These are phyloP conservation scores for Petroica traversi DNA, from an alignment of 2,113 vertebrate genomes.

Conservation along the genomic window DNA sequence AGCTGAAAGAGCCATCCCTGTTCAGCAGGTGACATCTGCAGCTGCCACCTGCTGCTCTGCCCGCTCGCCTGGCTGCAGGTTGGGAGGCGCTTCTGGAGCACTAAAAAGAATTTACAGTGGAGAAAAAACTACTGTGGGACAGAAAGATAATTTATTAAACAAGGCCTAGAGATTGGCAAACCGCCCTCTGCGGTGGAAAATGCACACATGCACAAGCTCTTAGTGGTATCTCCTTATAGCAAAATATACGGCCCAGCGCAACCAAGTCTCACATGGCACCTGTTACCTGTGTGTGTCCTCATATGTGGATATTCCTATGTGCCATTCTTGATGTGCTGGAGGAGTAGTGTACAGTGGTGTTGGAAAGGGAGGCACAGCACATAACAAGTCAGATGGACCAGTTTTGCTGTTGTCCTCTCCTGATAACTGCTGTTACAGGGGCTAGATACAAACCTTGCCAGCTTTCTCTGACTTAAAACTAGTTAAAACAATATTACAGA, in stretches of 20 bases:
- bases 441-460: background rate
- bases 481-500: background rate
- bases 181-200: background rate
- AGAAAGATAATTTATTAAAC: background rate
- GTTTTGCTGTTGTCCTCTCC: background rate
- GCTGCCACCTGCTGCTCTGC: background rate
- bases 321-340: background rate
- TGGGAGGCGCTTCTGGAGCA: background rate
- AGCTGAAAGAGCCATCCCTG: background rate
- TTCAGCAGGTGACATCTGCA: background rate
- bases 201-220: background rate
- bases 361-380: background rate
- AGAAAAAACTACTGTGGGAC: background rate
- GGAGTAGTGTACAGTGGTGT: background rate
- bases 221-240: background rate
- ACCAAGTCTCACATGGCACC: background rate
- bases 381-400: background rate
- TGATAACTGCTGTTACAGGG: background rate
- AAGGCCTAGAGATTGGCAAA: background rate
- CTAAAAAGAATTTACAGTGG: background rate
- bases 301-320: background rate
- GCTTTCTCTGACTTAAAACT: background rate
- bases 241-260: accelerated
- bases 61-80: accelerated
- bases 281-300: background rate